phyloP scores from a whole-genome alignment of 2,113 vertebrate genomes.

The Poeciliopsis retropinna region DNA sequence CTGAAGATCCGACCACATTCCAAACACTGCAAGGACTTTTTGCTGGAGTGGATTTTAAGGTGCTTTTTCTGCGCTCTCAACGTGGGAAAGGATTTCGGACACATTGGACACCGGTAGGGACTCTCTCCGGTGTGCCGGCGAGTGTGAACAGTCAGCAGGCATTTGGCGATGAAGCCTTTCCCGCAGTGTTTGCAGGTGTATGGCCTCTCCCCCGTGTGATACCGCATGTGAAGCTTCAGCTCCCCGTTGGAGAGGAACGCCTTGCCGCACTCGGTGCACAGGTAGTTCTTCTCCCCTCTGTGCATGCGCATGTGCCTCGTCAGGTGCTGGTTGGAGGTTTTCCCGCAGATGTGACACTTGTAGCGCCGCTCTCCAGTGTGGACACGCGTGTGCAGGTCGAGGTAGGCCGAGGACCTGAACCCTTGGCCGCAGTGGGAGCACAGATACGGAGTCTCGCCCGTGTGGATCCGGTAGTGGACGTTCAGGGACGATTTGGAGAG shows the following conservation, averaged over 20 bases:
- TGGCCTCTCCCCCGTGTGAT: slow-evolving; percentile 30
- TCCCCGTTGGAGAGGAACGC: slow-evolving; percentile 43
- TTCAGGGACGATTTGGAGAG: slow-evolving; percentile 11
- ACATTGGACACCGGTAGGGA: slow-evolving; percentile 38
- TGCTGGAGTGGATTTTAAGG: slow-evolving; percentile 28
- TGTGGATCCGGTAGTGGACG: slow-evolving; percentile 32
- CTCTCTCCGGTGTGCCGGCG: slow-evolving; percentile 32
- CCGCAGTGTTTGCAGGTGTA: slow-evolving; percentile 40
- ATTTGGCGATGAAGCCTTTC: slow-evolving; percentile 32
- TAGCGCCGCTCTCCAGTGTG: slow-evolving; percentile 44
- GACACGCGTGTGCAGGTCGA: slow-evolving; percentile 12
- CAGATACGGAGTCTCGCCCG: slow-evolving; percentile 29
- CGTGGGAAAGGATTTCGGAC: slow-evolving; percentile 33
- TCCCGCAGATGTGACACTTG: slow-evolving; percentile 42
- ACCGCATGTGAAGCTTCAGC: slow-evolving; percentile 34
- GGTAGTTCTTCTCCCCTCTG: slow-evolving; percentile 49
- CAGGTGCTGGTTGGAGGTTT: slow-evolving; percentile 42
- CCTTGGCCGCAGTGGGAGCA: slow-evolving; percentile 34
- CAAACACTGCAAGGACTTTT: slow-evolving; percentile 48
- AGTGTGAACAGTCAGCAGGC: slow-evolving; percentile 28
- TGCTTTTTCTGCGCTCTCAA: slow-evolving; percentile 21
- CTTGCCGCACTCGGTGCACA: slow-evolving; percentile 51
- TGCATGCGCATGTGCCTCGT: slow-evolving; percentile 55
- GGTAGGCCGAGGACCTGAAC: slow-evolving; percentile 16
- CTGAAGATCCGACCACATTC: slow-evolving; percentile 48